phyloP scores from a whole-genome alignment of 2,888 invertebrate species.

The Hypomecis punctinalis region DNA sequence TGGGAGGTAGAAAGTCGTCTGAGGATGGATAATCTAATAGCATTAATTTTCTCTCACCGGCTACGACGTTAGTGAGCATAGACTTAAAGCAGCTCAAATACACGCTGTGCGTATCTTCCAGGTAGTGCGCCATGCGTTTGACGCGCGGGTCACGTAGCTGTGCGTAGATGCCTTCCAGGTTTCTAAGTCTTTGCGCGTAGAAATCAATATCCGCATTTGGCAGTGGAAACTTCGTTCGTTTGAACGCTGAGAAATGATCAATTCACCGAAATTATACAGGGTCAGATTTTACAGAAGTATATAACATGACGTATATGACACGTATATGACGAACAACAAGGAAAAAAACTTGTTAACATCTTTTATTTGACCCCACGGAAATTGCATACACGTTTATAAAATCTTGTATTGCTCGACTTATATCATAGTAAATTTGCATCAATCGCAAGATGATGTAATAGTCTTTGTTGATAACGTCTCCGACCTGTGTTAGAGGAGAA shows the following conservation, averaged over 20 bases:
- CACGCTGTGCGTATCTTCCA: slow-evolving; percentile 91
- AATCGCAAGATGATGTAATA: too few relatives aligned
- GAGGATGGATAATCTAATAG: too few relatives aligned
- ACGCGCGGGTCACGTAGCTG: slow-evolving; percentile 94
- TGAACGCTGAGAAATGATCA: slow-evolving; percentile 75
- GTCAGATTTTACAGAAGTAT: neutral
- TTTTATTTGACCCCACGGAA: too few relatives aligned
- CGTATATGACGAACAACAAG: too few relatives aligned
- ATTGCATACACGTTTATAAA: too few relatives aligned
- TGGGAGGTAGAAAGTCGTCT: too few relatives aligned
- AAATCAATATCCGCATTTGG: slow-evolving; percentile 91
- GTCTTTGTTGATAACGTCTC: too few relatives aligned
- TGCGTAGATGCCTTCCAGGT: slow-evolving; percentile 94
- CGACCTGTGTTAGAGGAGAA: too few relatives aligned
- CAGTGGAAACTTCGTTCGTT: slow-evolving; percentile 88
- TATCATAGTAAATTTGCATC: too few relatives aligned
- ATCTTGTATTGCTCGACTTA: too few relatives aligned
- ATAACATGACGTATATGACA: too few relatives aligned
- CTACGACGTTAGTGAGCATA: slow-evolving; percentile 91
- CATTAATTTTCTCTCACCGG: slow-evolving; percentile 77
- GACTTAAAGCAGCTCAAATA: slow-evolving; percentile 91
- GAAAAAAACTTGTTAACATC: too few relatives aligned
- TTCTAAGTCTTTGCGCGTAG: slow-evolving; percentile 91
- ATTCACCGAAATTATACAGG: neutral
- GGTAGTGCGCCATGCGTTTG: slow-evolving; percentile 91